These are phyloP conservation scores for Perca schrenkii DNA, from an alignment of 2,113 vertebrate genomes.

Conservation along the genomic window DNA sequence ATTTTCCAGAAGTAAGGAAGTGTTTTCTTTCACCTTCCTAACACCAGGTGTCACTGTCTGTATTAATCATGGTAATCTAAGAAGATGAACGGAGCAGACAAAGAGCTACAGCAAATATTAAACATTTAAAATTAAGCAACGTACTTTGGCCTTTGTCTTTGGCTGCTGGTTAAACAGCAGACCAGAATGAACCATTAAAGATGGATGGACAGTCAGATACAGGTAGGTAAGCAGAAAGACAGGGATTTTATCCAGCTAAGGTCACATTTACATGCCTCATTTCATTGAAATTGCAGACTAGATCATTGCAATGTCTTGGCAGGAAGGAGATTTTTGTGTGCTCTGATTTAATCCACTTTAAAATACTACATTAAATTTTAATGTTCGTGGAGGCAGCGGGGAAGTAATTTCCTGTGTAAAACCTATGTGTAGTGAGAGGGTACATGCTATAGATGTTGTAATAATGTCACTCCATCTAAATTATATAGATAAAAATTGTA, in stretches of 20 bases:
- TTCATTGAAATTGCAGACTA: not conserved
- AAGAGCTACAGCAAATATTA: not conserved
- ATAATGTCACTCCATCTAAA: not conserved
- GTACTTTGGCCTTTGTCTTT: constrained; percentile 2
- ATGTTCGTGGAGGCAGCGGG: not conserved
- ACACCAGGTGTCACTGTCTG: constrained; percentile 75
- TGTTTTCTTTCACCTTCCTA: constrained; percentile 22
- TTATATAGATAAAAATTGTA: not conserved
- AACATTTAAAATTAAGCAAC: not conserved
- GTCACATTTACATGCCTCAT: not conserved
- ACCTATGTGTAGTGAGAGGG: not conserved
- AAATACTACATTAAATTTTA: not conserved
- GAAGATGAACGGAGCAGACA: not conserved
- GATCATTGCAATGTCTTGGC: not conserved
- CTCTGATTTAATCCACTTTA: not conserved
- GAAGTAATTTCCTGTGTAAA: not conserved
- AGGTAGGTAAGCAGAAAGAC: not conserved
- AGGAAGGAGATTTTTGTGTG: not conserved
- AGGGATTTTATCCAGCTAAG: not conserved
- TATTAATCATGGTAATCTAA: not conserved
- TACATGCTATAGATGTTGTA: not conserved
- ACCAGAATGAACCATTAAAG: not conserved
- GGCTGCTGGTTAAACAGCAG: not conserved
- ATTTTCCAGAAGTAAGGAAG: not conserved
- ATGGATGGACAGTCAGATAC: not conserved